Evolutionary conservation across 2,797 vertebrate genomes (phyloP), one percentile per base, ranked within the genome.

Genomic region (Cyclopterus lumpus): DNA sequence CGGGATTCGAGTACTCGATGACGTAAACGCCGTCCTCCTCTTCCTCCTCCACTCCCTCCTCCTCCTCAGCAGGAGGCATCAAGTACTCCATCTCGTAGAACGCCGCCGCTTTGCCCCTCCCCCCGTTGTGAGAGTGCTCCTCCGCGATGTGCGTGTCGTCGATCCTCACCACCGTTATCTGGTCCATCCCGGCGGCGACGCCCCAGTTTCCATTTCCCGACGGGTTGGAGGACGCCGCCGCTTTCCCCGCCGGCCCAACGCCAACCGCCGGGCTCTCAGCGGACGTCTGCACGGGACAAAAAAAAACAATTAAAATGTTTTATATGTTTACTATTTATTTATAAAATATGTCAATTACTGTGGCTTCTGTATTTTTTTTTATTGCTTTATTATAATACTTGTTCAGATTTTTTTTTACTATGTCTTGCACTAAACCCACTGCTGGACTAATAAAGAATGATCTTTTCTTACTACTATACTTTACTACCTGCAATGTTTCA

Each of bases 1-100:
- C 86, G 0, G 85, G 82, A 15, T 91, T 88, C 1, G 89, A 88
- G 20, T 88, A 88, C 55, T 89, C 88, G 0, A 91, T 86, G 1
- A 87, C 82, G 2, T 75, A 91, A 3, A 89, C 80, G 0, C 70
- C 6, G 0, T 87, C 84, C 3, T 88, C 88, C 18, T 87, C 88
- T 0, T 87, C 86, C 15, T 84, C 82, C 0, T 1, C 73, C 11
- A 0, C 44, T 0, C 1, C 46, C 32, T 49, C 80, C 2, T 74
- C 67, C 7, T 61, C 71, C 26, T 44, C 85, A 0, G n/a, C n/a
- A n/a, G n/a, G n/a, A n/a, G 83, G 83, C 14, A 84, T 1, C 0
- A 64, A 59, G 65, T 72, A 86, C 62, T 87, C 86, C 74, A 83
- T 15, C 24, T 86, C 84, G 1, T 83, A 85, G 64, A 22, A 80